Evolutionary conservation across 2,797 vertebrate genomes (phyloP), one percentile per base, ranked within the genome.

Genomic region (Glyptemys insculpta): DNA sequence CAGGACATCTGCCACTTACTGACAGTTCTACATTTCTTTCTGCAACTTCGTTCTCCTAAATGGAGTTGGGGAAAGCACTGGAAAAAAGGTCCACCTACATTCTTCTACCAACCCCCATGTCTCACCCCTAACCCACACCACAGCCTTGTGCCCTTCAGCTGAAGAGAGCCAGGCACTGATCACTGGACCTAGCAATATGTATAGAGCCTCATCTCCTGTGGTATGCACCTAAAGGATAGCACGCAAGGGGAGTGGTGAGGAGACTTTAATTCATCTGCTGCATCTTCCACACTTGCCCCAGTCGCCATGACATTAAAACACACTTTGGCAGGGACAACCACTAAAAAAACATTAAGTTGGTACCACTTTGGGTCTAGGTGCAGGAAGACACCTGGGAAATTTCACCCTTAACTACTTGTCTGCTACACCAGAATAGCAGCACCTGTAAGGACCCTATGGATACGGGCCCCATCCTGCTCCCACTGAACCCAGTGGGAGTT

Each of bases 311-410:
- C 88, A 89, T 95, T 97, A 47, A 97, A 97, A 95, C 92, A 87
- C 21, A 37, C 34, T 78, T 47, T 41, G 18, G 34, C 49, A 12
- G 49, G 34, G 18, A 74, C 5, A 41, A 49, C 41, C 41, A 56
- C 34, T 37, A 41, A 29, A 68, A 56, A 41, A 10, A 29, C 93
- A 97, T 97, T 96, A 95, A 96, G 90, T 72, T 91, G 79, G 86
- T 84, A 87, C 92, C 88, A 87, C 0, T 0, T 86, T 86, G 95
- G 90, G 92, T 86, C 84, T 91, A 93, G 96, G 94, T 95, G 96
- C 87, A 95, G 88, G 47, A 65, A 88, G 96, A 93, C 87, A 97
- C 94, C 95, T 96, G 96, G 90, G 88, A 87, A 96, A 91, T 94
- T 87, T 97, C 96, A 90, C 92, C 86, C 91, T 86, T 93, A 94